phyloP scores from a whole-genome alignment of 2,113 vertebrate genomes.

The Thamnophis sirtalis region DNA sequence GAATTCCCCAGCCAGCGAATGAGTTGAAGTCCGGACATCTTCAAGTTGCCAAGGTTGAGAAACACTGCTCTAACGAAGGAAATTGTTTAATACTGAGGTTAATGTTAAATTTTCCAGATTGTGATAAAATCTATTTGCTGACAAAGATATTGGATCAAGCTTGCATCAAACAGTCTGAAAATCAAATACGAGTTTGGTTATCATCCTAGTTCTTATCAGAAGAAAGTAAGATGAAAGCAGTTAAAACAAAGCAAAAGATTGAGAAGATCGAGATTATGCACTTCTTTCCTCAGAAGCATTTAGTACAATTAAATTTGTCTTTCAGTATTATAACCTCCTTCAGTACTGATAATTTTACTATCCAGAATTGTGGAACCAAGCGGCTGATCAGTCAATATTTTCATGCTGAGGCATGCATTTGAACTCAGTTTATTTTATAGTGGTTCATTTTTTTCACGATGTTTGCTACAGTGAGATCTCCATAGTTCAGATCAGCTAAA shows the following conservation, averaged over 20 bases:
- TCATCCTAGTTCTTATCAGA: not conserved
- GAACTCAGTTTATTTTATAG: not conserved
- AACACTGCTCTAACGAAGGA: too few relatives aligned
- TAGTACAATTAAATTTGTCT: not conserved
- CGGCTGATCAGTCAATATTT: not conserved
- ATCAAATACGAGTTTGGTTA: not conserved
- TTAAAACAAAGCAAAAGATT: not conserved
- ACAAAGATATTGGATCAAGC: not conserved
- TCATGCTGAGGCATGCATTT: not conserved
- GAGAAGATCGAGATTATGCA: not conserved
- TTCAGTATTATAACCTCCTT: not conserved
- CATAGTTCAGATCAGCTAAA: not conserved
- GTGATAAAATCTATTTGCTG: not conserved
- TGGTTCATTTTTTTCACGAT: not conserved
- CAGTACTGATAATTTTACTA: not conserved
- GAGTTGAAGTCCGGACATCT: too few relatives aligned
- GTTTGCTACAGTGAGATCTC: not conserved
- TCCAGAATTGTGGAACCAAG: not conserved
- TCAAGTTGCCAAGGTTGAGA: too few relatives aligned
- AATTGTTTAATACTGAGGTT: not conserved
- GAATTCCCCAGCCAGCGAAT: too few relatives aligned
- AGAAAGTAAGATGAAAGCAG: not conserved
- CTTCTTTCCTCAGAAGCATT: not conserved
- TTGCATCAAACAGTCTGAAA: not conserved
- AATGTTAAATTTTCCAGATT: not conserved